Conservation (phyloP, 2,113 vertebrate genomes). For the Grammatotria lemairii region DNA sequence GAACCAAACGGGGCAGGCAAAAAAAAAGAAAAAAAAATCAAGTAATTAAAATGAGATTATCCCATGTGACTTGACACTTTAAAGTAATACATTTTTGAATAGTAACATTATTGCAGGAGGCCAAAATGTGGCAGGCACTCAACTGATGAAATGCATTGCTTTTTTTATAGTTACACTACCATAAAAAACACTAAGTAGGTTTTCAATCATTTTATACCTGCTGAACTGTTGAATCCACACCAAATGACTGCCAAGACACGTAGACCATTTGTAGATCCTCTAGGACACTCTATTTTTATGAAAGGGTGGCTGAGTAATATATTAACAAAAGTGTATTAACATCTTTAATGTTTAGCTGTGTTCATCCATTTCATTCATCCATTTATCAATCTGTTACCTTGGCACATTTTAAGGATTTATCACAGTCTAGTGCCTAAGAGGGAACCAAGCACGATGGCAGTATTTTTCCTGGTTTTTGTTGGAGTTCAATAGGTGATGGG, state of each 20-base stretch:
- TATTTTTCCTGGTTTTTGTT: background rate
- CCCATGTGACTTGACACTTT: background rate
- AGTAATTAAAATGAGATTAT: background rate
- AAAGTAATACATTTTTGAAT: background rate
- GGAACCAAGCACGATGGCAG: background rate
- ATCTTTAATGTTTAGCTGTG: background rate
- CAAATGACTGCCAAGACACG: background rate
- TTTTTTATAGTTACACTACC: background rate
- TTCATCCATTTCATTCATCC: background rate
- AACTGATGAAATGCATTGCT: background rate
- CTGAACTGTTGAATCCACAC: constrained; percentile 15
- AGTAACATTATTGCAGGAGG: background rate
- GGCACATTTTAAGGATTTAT: background rate
- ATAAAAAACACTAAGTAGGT: background rate
- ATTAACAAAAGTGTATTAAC: constrained; percentile 15
- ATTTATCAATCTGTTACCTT: background rate
- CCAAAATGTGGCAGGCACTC: background rate
- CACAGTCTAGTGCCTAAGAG: background rate
- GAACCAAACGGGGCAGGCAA: no score
- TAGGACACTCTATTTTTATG: background rate
- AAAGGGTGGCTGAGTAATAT: background rate
- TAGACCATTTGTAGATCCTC: background rate
- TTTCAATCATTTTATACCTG: background rate
- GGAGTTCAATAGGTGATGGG: background rate
- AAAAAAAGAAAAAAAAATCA: background rate